A percentile compares a stretch with the other conserved stretches of the same genome.
These are phyloP conservation scores for Lacerta viridis DNA, from an alignment of 2,797 vertebrate genomes.

Conservation along the genomic window DNA sequence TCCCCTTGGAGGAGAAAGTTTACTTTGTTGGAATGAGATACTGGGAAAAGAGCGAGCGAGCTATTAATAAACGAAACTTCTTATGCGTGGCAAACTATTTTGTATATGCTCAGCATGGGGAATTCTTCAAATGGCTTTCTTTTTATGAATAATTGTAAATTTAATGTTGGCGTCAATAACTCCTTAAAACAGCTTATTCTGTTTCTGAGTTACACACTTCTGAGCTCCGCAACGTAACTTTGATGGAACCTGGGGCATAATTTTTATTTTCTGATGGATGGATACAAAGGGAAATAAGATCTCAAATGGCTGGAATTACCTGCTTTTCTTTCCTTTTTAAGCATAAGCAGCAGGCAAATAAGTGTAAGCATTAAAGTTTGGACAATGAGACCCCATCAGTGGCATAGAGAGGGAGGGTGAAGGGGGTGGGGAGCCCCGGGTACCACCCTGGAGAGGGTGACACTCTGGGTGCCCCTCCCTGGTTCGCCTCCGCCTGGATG, in stretches of 20 bases:
- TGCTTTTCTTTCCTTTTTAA: constrained; percentile 43
- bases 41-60: constrained; percentile 51
- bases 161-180: constrained; percentile 77
- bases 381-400: constrained; percentile 36
- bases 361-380: constrained; percentile 39
- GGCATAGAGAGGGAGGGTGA: too few relatives aligned
- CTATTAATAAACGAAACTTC: constrained; percentile 77
- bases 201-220: constrained; percentile 71
- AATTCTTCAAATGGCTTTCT: constrained; percentile 77
- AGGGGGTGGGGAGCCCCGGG: too few relatives aligned
- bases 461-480: too few relatives aligned
- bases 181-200: constrained; percentile 73
- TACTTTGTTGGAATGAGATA: constrained; percentile 73
- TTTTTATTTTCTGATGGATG: constrained; percentile 48
- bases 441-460: too few relatives aligned
- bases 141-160: constrained; percentile 81
- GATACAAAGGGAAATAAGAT: constrained; percentile 61
- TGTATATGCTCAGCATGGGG: constrained; percentile 73
- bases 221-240: constrained; percentile 63
- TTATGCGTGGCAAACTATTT: constrained; percentile 73
- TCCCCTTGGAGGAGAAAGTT: constrained; percentile 73
- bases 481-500: too few relatives aligned
- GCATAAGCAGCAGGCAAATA: constrained; percentile 40
- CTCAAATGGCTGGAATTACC: constrained; percentile 62
- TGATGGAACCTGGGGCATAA: constrained; percentile 72